These are phyloP conservation scores for Hemistola chrysoprasaria DNA, from an alignment of 2,888 invertebrate genomes.

Conservation along the genomic window DNA sequence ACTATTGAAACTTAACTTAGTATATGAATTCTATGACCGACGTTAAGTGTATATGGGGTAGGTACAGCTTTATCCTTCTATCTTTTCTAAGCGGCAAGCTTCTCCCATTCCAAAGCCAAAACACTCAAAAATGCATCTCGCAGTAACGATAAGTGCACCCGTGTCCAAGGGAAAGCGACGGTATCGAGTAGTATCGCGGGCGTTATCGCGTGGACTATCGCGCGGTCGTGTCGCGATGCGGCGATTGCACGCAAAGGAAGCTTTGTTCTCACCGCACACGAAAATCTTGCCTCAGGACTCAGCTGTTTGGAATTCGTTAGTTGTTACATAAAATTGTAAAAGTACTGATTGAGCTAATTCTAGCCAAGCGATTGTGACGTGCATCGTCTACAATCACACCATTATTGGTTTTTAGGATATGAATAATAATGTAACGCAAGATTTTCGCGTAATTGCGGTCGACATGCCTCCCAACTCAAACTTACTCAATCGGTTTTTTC, in stretches of 20 bases:
- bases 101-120: neutral
- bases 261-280: slow-evolving; percentile 50
- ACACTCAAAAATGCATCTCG: slow-evolving; percentile 32
- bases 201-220: slow-evolving; percentile 31
- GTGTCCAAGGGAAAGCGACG: slow-evolving; percentile 41
- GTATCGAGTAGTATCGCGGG: slow-evolving; percentile 33
- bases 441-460: too few relatives aligned
- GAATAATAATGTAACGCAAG: too few relatives aligned
- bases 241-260: slow-evolving; percentile 55
- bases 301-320: slow-evolving; percentile 15
- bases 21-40: too few relatives aligned
- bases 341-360: too few relatives aligned
- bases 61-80: neutral
- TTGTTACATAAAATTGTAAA: neutral
- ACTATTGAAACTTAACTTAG: too few relatives aligned
- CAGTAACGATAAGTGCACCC: slow-evolving; percentile 43
- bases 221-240: slow-evolving; percentile 50
- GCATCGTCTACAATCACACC: too few relatives aligned
- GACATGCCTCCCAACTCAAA: too few relatives aligned
- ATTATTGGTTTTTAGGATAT: too few relatives aligned
- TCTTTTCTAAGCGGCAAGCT: neutral
- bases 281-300: slow-evolving; percentile 16
- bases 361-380: too few relatives aligned
- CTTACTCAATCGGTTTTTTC: too few relatives aligned
- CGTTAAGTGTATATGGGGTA: too few relatives aligned